Percentiles rank a stretch among this genome's conserved stretches.
Conservation (phyloP, 2,113 vertebrate genomes). For the Oenanthe melanoleuca region DNA sequence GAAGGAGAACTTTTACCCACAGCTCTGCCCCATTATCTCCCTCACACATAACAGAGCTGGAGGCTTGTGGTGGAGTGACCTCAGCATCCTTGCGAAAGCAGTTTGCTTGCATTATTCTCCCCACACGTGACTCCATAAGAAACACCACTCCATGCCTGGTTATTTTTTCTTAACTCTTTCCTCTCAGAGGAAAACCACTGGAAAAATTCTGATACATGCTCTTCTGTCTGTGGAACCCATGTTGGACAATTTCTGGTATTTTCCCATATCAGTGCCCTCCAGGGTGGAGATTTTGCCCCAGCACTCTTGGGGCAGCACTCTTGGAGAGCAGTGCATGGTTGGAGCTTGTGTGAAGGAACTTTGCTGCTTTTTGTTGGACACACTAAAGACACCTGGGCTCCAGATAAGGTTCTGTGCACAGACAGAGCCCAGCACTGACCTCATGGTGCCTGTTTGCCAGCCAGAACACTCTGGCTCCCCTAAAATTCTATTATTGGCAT, state of each 20-base stretch:
- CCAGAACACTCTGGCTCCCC: not conserved
- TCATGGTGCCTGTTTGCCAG: not conserved
- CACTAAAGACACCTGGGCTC: not conserved
- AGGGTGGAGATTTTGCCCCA: not conserved
- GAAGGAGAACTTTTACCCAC: not conserved
- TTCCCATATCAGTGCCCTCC: accelerated
- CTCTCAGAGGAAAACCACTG: not conserved
- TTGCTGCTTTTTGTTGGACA: not conserved
- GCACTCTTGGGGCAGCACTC: not conserved
- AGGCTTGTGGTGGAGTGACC: constrained; percentile 48
- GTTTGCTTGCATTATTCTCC: constrained; percentile 51
- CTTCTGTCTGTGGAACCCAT: not conserved
- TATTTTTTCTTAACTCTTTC: constrained; percentile 39
- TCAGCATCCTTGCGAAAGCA: constrained; percentile 42
- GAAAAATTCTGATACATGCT: not conserved
- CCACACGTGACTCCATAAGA: constrained; percentile 57
- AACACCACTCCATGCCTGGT: not conserved
- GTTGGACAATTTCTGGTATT: not conserved
- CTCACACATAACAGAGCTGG: not conserved
- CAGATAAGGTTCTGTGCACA: not conserved
- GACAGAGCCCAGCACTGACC: not conserved
- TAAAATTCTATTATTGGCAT: not conserved
- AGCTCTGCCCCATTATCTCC: not conserved
- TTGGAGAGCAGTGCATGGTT: accelerated
- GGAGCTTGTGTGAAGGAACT: not conserved